Conservation (phyloP, 30 jellyfish, hydroid and myxozoan species). For the Turritopsis rubra region DNA sequence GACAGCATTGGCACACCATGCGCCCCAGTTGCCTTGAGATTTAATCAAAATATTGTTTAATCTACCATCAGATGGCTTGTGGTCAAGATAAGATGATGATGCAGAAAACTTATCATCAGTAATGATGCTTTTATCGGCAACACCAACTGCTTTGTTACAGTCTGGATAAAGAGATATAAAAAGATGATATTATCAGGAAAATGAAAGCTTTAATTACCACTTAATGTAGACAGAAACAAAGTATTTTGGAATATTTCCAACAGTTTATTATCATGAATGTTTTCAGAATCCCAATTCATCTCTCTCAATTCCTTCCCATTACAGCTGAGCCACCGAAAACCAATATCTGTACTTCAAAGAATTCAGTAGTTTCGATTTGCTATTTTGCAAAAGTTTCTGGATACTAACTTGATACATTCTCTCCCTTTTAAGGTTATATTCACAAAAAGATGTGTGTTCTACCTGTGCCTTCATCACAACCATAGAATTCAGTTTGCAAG, state of each 20-base stretch:
- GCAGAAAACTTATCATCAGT: constrained; percentile 79
- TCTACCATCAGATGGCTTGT: constrained; percentile 81
- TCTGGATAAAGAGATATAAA: constrained; percentile 37
- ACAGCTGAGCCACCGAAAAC: too few relatives aligned
- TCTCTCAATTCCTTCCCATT: too few relatives aligned
- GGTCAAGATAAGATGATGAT: constrained; percentile 57
- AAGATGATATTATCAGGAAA: background rate
- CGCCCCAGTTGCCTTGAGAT: constrained; percentile 78
- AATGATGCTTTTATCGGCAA: constrained; percentile 42
- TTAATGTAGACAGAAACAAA: too few relatives aligned
- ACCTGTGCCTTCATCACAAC: constrained; percentile 71
- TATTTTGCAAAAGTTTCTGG: too few relatives aligned
- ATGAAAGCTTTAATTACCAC: background rate
- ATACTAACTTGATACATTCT: too few relatives aligned
- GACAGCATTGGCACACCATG: constrained; percentile 84
- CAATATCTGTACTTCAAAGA: too few relatives aligned
- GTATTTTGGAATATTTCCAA: too few relatives aligned
- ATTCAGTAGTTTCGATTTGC: too few relatives aligned
- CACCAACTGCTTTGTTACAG: constrained; percentile 69
- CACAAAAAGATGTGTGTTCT: background rate
- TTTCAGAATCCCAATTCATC: too few relatives aligned
- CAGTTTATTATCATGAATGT: too few relatives aligned
- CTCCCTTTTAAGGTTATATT: too few relatives aligned
- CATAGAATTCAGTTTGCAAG: constrained; percentile 71
- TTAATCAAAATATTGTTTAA: constrained; percentile 34